These are phyloP conservation scores for Drosophila jambulina DNA, from an alignment of 1,140 invertebrate species.

Conservation along the genomic window DNA sequence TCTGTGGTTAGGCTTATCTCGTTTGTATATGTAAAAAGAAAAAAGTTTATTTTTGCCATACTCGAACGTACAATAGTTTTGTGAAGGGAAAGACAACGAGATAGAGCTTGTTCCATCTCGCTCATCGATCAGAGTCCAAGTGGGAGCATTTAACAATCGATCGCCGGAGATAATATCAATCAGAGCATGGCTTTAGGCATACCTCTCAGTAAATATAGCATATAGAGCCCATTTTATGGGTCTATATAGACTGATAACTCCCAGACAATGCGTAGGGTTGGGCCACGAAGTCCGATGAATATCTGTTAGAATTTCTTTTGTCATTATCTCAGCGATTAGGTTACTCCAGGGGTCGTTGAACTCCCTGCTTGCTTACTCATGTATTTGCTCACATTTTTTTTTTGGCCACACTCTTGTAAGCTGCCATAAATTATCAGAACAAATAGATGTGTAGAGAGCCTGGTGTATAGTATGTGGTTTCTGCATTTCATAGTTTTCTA, in stretches of 20 bases:
- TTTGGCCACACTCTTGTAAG: slow-evolving; percentile 47
- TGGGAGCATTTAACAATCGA: slow-evolving; percentile 9
- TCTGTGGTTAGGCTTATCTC: slow-evolving; percentile 76
- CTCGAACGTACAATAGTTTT: slow-evolving; percentile 22
- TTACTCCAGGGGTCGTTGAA: slow-evolving; percentile 30
- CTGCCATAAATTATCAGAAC: slow-evolving; percentile 63
- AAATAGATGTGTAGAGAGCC: slow-evolving; percentile 26
- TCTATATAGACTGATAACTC: slow-evolving; percentile 23
- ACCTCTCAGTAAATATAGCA: slow-evolving; percentile 15
- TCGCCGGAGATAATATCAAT: slow-evolving; percentile 32
- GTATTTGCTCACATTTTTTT: slow-evolving; percentile 21
- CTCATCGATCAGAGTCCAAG: slow-evolving; percentile 51
- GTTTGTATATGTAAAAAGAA: slow-evolving; percentile 9
- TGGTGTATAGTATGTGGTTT: slow-evolving; percentile 55
- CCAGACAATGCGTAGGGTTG: slow-evolving; percentile 24
- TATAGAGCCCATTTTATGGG: background rate
- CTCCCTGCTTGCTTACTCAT: background rate
- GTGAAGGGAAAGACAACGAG: slow-evolving; percentile 19
- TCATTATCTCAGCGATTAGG: slow-evolving; percentile 29
- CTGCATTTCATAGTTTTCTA: slow-evolving; percentile 63
- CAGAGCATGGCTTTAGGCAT: slow-evolving; percentile 3
- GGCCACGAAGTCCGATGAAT: slow-evolving; percentile 4
- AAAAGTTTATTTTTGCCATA: slow-evolving; percentile 35
- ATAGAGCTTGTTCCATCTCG: slow-evolving; percentile 33
- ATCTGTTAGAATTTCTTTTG: slow-evolving; percentile 15